Base-by-base conservation (phyloP, 2,888 invertebrate species). In the Liodrosophila aerea region DNA sequence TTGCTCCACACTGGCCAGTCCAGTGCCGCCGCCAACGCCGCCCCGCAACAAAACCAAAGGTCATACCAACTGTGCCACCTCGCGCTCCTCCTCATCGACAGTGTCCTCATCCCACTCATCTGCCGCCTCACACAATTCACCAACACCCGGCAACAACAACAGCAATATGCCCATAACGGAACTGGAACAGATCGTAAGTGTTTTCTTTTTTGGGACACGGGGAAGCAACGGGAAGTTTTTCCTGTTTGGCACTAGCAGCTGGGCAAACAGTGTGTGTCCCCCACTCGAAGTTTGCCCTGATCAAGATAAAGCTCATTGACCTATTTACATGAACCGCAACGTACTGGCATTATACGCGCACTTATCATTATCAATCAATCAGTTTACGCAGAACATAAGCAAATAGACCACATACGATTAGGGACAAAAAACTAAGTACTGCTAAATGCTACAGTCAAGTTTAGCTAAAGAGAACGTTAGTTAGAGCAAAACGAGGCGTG, bases 131-230 rank as follows among this genome's bases (percentile, higher is more conserved):
- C 65, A 77, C 57, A 75, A 88, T 60, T 91, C 87, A 74, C 91
- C 75, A 82, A 90, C 72, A 83, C 91, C 87, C 74, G 88, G 91
- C 80, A 88, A 86, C 78, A 86, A 89, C 73, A 87, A 85, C 60
- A 87, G 87, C 65, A 89, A 89, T 70, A 92, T 92, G 83, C 93
- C 93, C 67, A 93, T 93, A 85, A 93, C 93, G 76, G 93, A 93
- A 90, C 92, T 93, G 90, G 93, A 93, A 84, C 93, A 93, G 91
- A 93, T 93, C 85, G 93, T 93, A 92, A 93, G 93, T 92, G 47
- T 53, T 33, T n/a, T n/a, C n/a, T n/a, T n/a, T n/a, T n/a, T n/a
- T n/a, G n/a, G n/a, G n/a, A n/a, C n/a, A n/a, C n/a, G n/a, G n/a
- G 31, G 41, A 18, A 22, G 13, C 11, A 44, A 46, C 18, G 7